These are phyloP conservation scores for Vanessa tameamea DNA, from an alignment of 1,140 invertebrate genomes.

Conservation along the genomic window DNA sequence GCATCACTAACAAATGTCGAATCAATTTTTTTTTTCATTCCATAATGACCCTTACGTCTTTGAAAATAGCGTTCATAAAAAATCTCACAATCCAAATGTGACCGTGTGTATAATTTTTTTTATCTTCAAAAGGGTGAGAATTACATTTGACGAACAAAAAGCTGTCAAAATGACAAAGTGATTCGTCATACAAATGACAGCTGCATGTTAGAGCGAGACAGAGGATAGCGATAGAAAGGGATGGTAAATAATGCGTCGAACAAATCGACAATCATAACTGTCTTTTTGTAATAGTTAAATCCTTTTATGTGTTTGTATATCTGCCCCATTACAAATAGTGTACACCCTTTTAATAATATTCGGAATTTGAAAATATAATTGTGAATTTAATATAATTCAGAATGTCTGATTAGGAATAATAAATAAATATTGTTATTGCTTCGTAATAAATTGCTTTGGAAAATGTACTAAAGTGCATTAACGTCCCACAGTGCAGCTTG, in stretches of 20 bases:
- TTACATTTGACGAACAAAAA: constrained; percentile 65
- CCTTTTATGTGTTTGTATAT: constrained; percentile 13
- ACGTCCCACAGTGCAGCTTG: too few relatives aligned
- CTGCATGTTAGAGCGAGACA: constrained; percentile 53
- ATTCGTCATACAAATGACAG: constrained; percentile 73
- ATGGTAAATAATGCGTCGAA: constrained; percentile 31
- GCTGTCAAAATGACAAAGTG: constrained; percentile 74
- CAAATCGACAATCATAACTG: constrained; percentile 22
- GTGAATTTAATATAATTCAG: too few relatives aligned
- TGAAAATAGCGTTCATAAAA: background rate
- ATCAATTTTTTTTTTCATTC: background rate
- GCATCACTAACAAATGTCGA: constrained; percentile 11
- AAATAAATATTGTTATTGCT: too few relatives aligned
- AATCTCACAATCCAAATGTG: background rate
- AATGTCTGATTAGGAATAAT: too few relatives aligned
- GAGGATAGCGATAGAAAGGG: constrained; percentile 21
- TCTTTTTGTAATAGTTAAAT: constrained; percentile 1
- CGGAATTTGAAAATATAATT: too few relatives aligned
- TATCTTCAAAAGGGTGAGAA: constrained; percentile 68
- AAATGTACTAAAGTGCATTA: too few relatives aligned
- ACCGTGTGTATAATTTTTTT: constrained; percentile 31
- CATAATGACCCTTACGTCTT: background rate
- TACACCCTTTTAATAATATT: background rate
- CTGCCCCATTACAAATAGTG: constrained; percentile 14
- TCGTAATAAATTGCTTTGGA: too few relatives aligned